phyloP scores from a whole-genome alignment of 2,797 vertebrate genomes.

The Liparis tanakae region DNA sequence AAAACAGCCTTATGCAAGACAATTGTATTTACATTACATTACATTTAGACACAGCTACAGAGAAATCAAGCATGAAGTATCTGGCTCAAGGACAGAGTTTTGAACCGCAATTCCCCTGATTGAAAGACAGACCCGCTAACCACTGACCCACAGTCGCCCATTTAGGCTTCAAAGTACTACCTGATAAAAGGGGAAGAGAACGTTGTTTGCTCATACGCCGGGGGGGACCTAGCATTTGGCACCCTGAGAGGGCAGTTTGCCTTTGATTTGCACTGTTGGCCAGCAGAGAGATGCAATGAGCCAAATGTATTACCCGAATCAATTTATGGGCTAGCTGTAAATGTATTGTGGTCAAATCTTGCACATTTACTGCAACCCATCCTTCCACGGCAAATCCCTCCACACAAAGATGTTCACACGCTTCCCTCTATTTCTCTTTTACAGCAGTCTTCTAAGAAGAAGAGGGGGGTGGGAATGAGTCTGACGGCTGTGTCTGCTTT shows the following conservation, averaged over 20 bases:
- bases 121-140: no score
- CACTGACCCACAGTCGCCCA: no score
- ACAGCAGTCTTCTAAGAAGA: not conserved
- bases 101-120: no score
- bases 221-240: constrained; percentile 39
- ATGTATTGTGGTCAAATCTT: constrained; percentile 42
- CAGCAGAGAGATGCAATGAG: constrained; percentile 25
- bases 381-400: constrained; percentile 23
- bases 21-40: constrained; percentile 19
- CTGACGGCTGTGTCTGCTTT: constrained; percentile 41
- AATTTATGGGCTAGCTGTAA: constrained; percentile 53
- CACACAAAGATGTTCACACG: constrained; percentile 34
- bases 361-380: constrained; percentile 41
- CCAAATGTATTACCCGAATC: constrained; percentile 63
- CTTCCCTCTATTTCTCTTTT: not conserved
- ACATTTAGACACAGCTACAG: no score
- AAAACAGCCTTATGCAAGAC: constrained; percentile 28
- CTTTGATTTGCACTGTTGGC: constrained; percentile 61
- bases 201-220: constrained; percentile 50
- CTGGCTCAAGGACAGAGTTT: no score
- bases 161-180: constrained; percentile 40
- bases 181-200: constrained; percentile 37
- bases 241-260: constrained; percentile 30
- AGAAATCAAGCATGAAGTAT: no score
- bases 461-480: not conserved